Percentiles rank a stretch among this genome's conserved stretches.
These are phyloP conservation scores for Agrochola litura DNA, from an alignment of 2,888 invertebrate genomes.

Conservation along the genomic window DNA sequence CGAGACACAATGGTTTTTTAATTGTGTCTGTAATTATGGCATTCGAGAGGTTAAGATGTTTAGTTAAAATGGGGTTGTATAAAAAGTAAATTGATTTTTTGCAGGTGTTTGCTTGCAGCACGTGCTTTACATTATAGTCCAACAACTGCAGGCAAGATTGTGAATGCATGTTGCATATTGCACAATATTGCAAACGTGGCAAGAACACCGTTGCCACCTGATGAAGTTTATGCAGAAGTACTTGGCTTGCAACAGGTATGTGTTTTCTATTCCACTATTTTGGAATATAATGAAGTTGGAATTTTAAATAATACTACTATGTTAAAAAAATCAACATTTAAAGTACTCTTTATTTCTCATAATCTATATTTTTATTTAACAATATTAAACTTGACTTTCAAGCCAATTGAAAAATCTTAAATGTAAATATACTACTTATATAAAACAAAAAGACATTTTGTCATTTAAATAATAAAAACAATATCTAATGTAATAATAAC, in stretches of 20 bases:
- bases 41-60: too few relatives aligned
- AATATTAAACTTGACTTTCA: not conserved
- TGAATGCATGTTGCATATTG: constrained; percentile 33
- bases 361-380: not conserved
- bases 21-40: too few relatives aligned
- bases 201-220: too few relatives aligned
- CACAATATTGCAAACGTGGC: constrained; percentile 21
- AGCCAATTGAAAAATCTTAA: too few relatives aligned
- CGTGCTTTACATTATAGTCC: constrained; percentile 31
- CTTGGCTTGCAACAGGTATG: too few relatives aligned
- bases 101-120: constrained; percentile 26
- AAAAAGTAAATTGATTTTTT: constrained; percentile 16
- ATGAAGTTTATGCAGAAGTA: too few relatives aligned
- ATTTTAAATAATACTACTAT: not conserved
- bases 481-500: too few relatives aligned
- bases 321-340: constrained; percentile 8
- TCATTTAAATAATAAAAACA: not conserved
- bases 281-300: constrained; percentile 2
- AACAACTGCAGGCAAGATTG: constrained; percentile 18
- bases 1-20: too few relatives aligned
- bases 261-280: too few relatives aligned
- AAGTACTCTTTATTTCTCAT: constrained; percentile 1
- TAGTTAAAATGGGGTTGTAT: constrained; percentile 7
- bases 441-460: too few relatives aligned
- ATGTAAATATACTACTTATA: too few relatives aligned